Conservation (phyloP, 2,797 vertebrate genomes). For the Phataginus tetradactyla region DNA sequence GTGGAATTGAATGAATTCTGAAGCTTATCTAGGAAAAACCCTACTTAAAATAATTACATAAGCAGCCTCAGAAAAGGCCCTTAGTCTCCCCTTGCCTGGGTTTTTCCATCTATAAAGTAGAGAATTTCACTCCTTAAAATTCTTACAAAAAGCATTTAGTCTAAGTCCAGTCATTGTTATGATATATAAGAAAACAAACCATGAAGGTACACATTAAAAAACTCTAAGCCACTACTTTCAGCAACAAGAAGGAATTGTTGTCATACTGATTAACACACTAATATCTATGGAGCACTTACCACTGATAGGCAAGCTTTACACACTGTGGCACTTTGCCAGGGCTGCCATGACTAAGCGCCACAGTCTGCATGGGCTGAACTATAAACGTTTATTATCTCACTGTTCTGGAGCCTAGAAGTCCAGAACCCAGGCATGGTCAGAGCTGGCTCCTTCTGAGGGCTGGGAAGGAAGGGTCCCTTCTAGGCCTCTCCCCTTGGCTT, state of each 20-base stretch:
- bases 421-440: not conserved
- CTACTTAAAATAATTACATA: not conserved
- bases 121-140: not conserved
- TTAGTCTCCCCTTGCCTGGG: not conserved
- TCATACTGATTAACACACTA: not conserved
- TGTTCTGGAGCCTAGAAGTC: not conserved
- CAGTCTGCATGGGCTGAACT: not conserved
- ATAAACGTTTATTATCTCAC: not conserved
- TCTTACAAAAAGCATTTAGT: not conserved
- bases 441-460: not conserved
- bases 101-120: not conserved
- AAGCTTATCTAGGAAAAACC: not conserved
- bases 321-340: not conserved
- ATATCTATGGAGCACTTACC: not conserved
- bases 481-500: not conserved
- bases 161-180: not conserved
- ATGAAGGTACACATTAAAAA: not conserved
- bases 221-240: not conserved
- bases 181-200: not conserved
- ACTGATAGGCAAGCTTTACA: not conserved
- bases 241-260: not conserved
- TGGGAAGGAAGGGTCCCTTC: not conserved
- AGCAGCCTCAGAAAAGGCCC: not conserved
- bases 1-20: not conserved
- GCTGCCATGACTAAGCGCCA: not conserved